phyloP scores from a whole-genome alignment of 2,113 vertebrate genomes.

The Proterorhinus semilunaris region DNA sequence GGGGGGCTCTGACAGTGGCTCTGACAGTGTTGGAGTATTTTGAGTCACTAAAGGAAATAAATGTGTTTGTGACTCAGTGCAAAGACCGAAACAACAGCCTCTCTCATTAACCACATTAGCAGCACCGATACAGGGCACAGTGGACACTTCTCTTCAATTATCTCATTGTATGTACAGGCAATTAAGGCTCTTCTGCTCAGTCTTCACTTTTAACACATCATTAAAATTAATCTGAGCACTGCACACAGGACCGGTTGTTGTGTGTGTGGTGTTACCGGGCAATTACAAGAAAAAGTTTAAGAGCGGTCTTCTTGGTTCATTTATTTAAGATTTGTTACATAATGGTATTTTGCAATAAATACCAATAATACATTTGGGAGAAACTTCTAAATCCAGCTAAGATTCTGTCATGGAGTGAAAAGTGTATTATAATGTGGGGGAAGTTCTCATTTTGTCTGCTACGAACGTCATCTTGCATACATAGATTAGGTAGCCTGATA shows the following conservation, averaged over 20 bases:
- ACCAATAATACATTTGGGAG: neutral
- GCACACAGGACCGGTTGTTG: neutral
- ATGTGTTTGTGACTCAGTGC: neutral
- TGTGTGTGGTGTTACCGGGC: constrained; percentile 9
- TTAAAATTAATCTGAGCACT: constrained; percentile 21
- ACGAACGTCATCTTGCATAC: no score
- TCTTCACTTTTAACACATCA: constrained; percentile 33
- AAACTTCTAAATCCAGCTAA: no score
- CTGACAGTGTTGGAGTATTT: constrained; percentile 12
- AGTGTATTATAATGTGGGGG: no score
- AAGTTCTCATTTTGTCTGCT: no score
- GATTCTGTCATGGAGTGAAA: no score
- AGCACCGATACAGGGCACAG: constrained; percentile 18
- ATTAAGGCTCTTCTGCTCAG: constrained; percentile 33
- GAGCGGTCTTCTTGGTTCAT: neutral
- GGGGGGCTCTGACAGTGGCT: no score
- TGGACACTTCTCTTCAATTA: constrained; percentile 43
- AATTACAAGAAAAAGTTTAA: constrained; percentile 11
- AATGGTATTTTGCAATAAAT: neutral
- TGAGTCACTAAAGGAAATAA: constrained; percentile 20
- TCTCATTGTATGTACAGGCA: constrained; percentile 27
- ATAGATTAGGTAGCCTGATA: no score
- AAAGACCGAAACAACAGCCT: constrained; percentile 17
- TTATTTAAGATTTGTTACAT: neutral
- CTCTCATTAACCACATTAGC: constrained; percentile 44